These are phyloP conservation scores for Streblospio benedicti DNA, from an alignment of 1,140 invertebrate genomes.

Conservation along the genomic window DNA sequence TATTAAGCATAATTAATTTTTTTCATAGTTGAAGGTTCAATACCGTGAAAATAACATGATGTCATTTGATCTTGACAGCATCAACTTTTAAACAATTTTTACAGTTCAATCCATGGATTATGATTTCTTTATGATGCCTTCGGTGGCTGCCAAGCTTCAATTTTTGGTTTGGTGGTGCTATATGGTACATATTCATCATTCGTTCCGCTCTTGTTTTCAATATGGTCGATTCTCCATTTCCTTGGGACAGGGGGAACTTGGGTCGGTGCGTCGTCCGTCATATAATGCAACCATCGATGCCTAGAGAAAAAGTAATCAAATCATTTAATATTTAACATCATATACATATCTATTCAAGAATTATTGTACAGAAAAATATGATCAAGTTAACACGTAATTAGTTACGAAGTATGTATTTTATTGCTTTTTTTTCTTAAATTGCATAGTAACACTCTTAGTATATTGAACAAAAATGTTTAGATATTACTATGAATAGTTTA, in stretches of 20 bases:
- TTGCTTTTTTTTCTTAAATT: no score
- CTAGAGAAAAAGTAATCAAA: constrained; percentile 29
- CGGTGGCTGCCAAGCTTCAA: constrained; percentile 74
- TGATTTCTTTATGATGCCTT: no score
- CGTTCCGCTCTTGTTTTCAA: constrained; percentile 74
- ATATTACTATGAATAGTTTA: background rate
- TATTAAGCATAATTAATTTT: no score
- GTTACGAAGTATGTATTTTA: background rate
- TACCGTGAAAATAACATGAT: no score
- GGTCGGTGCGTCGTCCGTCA: constrained; percentile 66
- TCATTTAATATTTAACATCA: background rate
- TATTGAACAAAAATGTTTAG: background rate
- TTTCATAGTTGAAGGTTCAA: no score
- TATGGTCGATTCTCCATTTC: constrained; percentile 77
- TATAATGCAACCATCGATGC: constrained; percentile 72
- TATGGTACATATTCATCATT: constrained; percentile 71
- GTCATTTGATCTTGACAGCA: no score
- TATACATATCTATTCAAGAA: background rate
- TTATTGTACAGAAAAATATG: background rate
- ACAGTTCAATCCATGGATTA: no score
- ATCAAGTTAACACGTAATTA: background rate
- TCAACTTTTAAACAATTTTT: no score
- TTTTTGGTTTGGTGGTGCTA: constrained; percentile 72
- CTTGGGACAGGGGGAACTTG: constrained; percentile 50
- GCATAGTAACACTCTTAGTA: background rate